Base-by-base conservation (phyloP, 1,140 invertebrate species). In the Micrasema minimum region DNA sequence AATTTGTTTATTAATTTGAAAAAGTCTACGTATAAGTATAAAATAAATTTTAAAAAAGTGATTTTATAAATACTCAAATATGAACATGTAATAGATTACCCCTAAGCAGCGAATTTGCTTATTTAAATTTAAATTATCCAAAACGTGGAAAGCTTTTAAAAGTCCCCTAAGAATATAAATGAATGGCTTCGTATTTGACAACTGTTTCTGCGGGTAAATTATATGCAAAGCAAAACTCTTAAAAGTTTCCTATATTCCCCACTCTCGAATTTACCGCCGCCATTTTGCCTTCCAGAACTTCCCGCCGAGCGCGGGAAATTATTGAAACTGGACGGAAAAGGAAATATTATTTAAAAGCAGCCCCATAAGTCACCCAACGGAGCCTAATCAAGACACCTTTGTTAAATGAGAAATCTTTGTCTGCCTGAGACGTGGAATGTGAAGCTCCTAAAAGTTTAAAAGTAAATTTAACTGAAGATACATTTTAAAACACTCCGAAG, bases 91-190 rank as follows among this genome's bases (percentile, higher is more conserved):
- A n/a, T n/a, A n/a, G n/a, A n/a, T n/a, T n/a, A n/a, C n/a, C n/a
- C n/a, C n/a, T n/a, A n/a, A n/a, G n/a, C n/a, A n/a, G n/a, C n/a
- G n/a, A n/a, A n/a, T n/a, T n/a, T 67, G 65, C 66, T 61, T 46
- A 69, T 61, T 69, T 61, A 69, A 69, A 69, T 61, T 61, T 38
- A 69, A 69, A 69, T 69, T 69, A 69, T 38, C 53, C 31, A 26
- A 69, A 69, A 61, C 50, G 65, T 53, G 65, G 38, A 53, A 57
- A 67, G 51, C 66, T 69, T 69, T 69, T 69, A 59, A 61, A 69
- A 69, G 41, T 61, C 66, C 55, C 26, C 53, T 67, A 67, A 67
- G 65, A 67, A 67, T 55, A 67, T 57, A 67, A 67, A 67, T 67
- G 48, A 55, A 67, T 35, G 48, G 41, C 65, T 46, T 31, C 37